A percentile compares a stretch with the other conserved stretches of the same genome.
Conservation (phyloP, 2,113 vertebrate genomes). For the Proterorhinus semilunaris region DNA sequence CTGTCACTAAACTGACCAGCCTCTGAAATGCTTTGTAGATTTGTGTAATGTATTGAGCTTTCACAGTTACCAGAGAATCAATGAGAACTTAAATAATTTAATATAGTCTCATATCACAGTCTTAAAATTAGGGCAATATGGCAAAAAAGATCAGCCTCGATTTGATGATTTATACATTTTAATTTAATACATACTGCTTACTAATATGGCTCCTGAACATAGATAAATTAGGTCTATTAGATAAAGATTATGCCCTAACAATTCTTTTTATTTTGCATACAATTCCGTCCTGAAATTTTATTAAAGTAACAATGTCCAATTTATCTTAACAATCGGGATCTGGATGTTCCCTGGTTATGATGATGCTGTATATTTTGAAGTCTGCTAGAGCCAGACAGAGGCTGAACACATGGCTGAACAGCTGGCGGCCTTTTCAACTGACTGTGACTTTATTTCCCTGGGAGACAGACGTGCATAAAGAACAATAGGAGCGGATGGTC, state of each 20-base stretch:
- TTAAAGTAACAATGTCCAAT: not conserved
- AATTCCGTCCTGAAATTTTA: not conserved
- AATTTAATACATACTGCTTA: no score
- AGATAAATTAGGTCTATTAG: no score
- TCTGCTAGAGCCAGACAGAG: constrained; percentile 36
- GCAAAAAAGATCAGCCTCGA: no score
- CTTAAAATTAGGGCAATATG: no score
- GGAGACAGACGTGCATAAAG: constrained; percentile 58
- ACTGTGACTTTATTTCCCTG: constrained; percentile 55
- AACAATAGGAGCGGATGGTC: constrained; percentile 53
- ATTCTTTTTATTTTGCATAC: not conserved
- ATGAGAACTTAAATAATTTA: not conserved
- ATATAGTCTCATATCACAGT: not conserved
- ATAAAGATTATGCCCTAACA: not conserved
- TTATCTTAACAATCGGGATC: not conserved
- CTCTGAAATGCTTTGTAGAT: constrained; percentile 7
- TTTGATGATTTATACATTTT: no score
- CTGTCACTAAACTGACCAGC: constrained; percentile 25
- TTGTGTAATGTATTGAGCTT: not conserved
- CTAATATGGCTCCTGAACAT: no score
- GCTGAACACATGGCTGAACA: constrained; percentile 70
- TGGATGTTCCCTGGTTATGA: constrained; percentile 3
- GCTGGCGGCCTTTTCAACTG: constrained; percentile 68
- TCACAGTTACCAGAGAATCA: not conserved
- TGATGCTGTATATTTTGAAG: constrained; percentile 28